Percentiles rank a stretch among this genome's conserved stretches.
Evolutionary conservation across 1,140 invertebrate species (phyloP).

Genomic region (Drosophila cardini): DNA sequence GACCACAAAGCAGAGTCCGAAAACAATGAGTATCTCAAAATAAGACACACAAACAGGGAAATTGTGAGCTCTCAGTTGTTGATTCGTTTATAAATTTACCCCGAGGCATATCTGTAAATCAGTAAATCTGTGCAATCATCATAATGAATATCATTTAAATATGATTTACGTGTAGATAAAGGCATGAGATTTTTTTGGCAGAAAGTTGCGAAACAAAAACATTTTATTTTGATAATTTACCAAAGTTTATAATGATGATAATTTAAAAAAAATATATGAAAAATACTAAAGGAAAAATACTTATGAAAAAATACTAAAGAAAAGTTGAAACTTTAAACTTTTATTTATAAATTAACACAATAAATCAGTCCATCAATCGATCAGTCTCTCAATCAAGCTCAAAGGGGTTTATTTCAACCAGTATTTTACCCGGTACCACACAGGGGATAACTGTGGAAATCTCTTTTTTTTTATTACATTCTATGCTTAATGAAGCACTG

Average conservation of each 20-base stretch:
- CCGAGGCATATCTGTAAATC: background rate
- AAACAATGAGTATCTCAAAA: slow-evolving; percentile 21
- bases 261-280: too few species aligned
- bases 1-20: slow-evolving; percentile 35
- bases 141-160: slow-evolving; percentile 8
- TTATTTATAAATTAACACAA: too few species aligned
- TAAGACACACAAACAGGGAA: background rate
- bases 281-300: too few species aligned
- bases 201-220: too few species aligned
- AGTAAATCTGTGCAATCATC: background rate
- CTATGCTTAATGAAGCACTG: slow-evolving; percentile 72
- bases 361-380: background rate
- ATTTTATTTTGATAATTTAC: too few species aligned
- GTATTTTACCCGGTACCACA: slow-evolving; percentile 36
- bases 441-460: slow-evolving; percentile 11
- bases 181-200: background rate
- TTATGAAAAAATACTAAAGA: too few species aligned
- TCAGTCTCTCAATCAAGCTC: background rate
- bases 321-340: too few species aligned
- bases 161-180: background rate
- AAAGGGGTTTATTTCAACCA: background rate
- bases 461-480: slow-evolving; percentile 75
- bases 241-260: too few species aligned
- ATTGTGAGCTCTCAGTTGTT: background rate
- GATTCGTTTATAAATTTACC: slow-evolving; percentile 35